Conservation (phyloP, 2,113 vertebrate genomes). For the Prionailurus bengalensis region DNA sequence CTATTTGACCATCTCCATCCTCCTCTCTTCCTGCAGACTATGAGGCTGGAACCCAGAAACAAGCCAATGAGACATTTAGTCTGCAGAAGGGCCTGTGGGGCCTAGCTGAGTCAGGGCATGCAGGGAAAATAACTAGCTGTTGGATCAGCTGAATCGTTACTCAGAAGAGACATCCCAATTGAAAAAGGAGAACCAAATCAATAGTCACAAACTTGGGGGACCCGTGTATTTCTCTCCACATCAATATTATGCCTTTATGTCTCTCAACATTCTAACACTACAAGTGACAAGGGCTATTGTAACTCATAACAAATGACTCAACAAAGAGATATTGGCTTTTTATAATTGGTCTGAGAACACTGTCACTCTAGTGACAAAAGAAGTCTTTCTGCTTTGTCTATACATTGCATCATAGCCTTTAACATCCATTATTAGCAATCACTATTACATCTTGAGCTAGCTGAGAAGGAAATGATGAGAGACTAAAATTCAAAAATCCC, state of each 20-base stretch:
- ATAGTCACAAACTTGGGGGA: background rate
- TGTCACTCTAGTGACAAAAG: background rate
- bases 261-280: conserved; percentile 7
- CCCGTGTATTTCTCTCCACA: background rate
- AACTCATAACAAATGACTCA: background rate
- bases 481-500: background rate
- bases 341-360: background rate
- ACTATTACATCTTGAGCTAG: background rate
- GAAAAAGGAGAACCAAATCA: background rate
- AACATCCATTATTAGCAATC: conserved; percentile 3
- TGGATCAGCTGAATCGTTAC: background rate
- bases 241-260: background rate
- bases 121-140: background rate
- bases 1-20: background rate
- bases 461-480: conserved; percentile 22
- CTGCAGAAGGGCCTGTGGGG: background rate
- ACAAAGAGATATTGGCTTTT: conserved; percentile 38
- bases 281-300: background rate
- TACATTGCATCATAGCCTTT: background rate
- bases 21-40: background rate
- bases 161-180: background rate
- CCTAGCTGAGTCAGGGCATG: background rate
- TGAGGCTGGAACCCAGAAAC: background rate
- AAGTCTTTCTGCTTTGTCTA: background rate
- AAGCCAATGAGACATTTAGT: background rate